Evolutionary conservation across 2,888 invertebrate species (phyloP).

Genomic region (Exephanes ischioxanthus): DNA sequence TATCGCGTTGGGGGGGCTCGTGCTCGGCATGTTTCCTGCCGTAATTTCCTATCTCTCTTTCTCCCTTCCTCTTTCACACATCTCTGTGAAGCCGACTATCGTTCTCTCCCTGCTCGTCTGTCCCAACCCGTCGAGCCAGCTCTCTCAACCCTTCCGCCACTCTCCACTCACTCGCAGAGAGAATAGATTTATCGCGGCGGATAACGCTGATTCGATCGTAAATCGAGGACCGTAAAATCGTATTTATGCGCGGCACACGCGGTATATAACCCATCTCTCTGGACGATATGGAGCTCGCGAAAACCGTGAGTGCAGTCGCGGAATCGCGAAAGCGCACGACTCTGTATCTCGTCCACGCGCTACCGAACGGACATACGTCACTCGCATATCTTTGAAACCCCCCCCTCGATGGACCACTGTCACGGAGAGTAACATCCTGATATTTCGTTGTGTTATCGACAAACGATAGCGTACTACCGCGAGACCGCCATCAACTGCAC

Average conservation of each 20-base stretch:
- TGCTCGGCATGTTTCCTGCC: slow-evolving; percentile 53
- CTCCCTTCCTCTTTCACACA: slow-evolving; percentile 21
- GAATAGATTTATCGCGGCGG: slow-evolving; percentile 71
- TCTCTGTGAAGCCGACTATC: slow-evolving; percentile 9
- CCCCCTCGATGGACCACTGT: slow-evolving; percentile 57
- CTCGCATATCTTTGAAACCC: slow-evolving; percentile 66
- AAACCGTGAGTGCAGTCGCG: slow-evolving; percentile 2
- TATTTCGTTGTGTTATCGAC: slow-evolving; percentile 62
- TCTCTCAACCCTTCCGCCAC: slow-evolving; percentile 60
- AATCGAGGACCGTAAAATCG: slow-evolving; percentile 69
- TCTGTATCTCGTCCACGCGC: slow-evolving; percentile 10
- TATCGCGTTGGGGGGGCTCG: slow-evolving; percentile 32
- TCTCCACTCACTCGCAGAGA: slow-evolving; percentile 62
- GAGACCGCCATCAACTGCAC: slow-evolving; percentile 50
- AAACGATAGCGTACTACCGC: slow-evolving; percentile 62
- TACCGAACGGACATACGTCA: slow-evolving; percentile 67
- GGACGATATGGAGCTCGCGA: not conserved
- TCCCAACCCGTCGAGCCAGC: slow-evolving; percentile 25
- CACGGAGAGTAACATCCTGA: slow-evolving; percentile 66
- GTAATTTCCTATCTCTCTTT: slow-evolving; percentile 38
- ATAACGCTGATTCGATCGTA: slow-evolving; percentile 72
- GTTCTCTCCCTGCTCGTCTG: slow-evolving; percentile 39
- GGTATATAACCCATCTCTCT: slow-evolving; percentile 24
- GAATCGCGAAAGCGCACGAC: not conserved
- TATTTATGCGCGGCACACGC: slow-evolving; percentile 63